These are phyloP conservation scores for Glyptemys insculpta DNA, from an alignment of 2,797 vertebrate genomes.

Conservation along the genomic window DNA sequence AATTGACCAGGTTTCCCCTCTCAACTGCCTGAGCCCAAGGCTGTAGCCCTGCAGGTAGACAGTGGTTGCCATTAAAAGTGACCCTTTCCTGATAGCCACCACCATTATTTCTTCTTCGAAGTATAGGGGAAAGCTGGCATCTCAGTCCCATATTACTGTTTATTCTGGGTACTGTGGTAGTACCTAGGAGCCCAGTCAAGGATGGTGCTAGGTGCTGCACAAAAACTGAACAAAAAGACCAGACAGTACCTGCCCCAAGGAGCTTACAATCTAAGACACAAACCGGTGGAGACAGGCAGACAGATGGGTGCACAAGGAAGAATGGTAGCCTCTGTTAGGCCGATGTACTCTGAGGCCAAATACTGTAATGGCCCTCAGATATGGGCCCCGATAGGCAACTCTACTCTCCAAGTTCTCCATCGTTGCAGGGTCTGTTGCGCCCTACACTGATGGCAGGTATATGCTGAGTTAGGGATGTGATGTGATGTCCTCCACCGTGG, in stretches of 20 bases:
- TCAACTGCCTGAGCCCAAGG: background rate
- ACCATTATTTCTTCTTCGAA: background rate
- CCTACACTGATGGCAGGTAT: background rate
- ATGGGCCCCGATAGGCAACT: background rate
- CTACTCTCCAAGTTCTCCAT: background rate
- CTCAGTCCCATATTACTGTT: background rate
- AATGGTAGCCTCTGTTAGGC: background rate
- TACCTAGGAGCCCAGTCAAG: background rate
- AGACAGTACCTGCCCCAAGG: background rate
- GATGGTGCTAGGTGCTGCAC: background rate
- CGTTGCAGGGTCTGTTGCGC: background rate
- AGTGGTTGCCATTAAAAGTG: background rate
- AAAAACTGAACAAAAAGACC: background rate
- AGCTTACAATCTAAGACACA: background rate
- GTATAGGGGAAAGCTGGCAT: fast-evolving
- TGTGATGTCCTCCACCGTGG: background rate
- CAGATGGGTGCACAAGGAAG: background rate
- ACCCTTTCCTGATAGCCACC: background rate
- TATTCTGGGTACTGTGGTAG: background rate
- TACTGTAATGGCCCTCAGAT: background rate
- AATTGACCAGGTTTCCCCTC: background rate
- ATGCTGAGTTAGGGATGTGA: background rate
- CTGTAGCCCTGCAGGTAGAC: background rate
- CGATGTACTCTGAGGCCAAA: background rate
- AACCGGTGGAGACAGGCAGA: background rate